These are phyloP conservation scores for Tenualosa ilisha DNA, from an alignment of 2,797 vertebrate genomes.

Conservation along the genomic window DNA sequence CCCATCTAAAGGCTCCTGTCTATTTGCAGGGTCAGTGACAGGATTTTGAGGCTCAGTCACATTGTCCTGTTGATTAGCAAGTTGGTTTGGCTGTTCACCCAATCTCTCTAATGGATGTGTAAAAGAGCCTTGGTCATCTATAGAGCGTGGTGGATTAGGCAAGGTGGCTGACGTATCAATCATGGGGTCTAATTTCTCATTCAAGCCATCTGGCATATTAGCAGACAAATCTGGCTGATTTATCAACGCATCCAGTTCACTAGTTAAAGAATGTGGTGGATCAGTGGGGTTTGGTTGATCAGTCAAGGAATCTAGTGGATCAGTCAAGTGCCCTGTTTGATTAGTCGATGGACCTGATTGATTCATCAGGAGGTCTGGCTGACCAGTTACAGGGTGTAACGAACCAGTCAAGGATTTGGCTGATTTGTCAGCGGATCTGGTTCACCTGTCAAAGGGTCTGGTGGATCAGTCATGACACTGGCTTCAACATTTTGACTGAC, in stretches of 20 bases:
- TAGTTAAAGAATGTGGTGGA: background rate
- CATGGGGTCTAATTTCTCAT: background rate
- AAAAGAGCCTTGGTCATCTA: background rate
- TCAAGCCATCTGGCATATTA: background rate
- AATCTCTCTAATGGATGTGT: background rate
- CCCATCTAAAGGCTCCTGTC: background rate
- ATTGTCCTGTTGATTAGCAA: background rate
- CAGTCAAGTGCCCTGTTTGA: slow-evolving; percentile 6
- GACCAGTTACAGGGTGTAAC: background rate
- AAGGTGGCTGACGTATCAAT: background rate
- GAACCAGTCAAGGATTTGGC: background rate
- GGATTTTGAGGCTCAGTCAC: background rate
- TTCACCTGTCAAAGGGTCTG: background rate
- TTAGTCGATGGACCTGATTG: background rate
- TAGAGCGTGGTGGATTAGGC: background rate
- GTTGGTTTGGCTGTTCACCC: background rate
- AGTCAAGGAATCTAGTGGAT: background rate
- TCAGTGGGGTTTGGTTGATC: background rate
- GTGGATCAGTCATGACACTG: background rate
- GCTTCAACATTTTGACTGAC: slow-evolving; percentile 5
- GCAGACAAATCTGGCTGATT: background rate
- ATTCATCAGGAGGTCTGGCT: background rate
- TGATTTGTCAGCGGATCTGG: background rate
- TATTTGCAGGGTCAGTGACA: background rate
- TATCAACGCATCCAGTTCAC: background rate